These are phyloP conservation scores for Philopotamus ludificatus DNA, from an alignment of 1,140 invertebrate species.

Conservation along the genomic window DNA sequence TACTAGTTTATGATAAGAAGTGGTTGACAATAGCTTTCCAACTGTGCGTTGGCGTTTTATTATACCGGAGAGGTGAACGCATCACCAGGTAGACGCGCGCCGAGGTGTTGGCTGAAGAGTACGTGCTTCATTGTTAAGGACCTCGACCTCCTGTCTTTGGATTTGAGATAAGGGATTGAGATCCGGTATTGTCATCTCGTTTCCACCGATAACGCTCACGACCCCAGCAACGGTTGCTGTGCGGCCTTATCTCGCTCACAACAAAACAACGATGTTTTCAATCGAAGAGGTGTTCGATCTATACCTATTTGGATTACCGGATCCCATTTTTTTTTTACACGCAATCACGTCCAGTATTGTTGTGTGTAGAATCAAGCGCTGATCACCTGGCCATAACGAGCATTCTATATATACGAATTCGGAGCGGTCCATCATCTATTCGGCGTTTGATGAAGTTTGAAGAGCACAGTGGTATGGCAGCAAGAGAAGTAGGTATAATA, in stretches of 20 bases:
- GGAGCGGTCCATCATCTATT: too few relatives aligned
- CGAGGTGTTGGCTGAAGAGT: conserved; percentile 1
- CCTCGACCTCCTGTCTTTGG: neutral
- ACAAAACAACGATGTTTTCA: neutral
- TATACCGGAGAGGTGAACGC: conserved; percentile 19
- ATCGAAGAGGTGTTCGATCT: neutral
- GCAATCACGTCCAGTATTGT: neutral
- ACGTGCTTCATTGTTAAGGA: neutral
- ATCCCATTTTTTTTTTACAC: neutral
- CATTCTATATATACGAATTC: neutral
- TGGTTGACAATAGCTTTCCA: conserved; percentile 9
- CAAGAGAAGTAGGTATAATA: too few relatives aligned
- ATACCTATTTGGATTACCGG: neutral
- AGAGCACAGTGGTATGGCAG: too few relatives aligned
- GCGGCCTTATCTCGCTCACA: neutral
- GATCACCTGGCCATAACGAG: neutral
- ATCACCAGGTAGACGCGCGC: conserved; percentile 3
- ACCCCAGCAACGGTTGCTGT: neutral
- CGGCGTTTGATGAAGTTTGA: conserved; percentile 7
- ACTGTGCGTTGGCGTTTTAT: conserved; percentile 23
- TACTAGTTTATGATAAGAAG: neutral
- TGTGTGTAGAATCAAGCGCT: neutral
- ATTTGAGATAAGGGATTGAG: neutral
- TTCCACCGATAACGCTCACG: too few relatives aligned
- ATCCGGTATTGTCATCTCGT: neutral